Conservation (phyloP, 2,797 vertebrate genomes). For the Rhinogobio ventralis region DNA sequence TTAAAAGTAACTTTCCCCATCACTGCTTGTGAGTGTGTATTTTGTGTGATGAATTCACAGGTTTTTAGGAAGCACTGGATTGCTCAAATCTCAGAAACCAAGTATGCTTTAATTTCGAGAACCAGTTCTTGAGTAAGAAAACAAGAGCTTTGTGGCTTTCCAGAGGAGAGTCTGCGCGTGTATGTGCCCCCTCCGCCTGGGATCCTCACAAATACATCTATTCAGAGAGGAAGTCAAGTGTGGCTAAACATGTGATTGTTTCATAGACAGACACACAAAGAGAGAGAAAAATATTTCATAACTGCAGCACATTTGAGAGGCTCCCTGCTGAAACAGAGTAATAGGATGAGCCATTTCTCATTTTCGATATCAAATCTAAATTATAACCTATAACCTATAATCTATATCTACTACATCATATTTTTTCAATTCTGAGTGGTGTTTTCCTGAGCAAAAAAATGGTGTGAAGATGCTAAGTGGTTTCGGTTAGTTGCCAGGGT, state of each 20-base stretch:
- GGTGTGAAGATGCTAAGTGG: not conserved
- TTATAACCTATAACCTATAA: not conserved
- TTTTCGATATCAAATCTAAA: too few species aligned
- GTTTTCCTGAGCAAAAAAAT: not conserved
- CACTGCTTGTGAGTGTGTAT: not conserved
- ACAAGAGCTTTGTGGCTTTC: conserved; percentile 25
- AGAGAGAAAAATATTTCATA: conserved; percentile 17
- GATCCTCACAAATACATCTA: conserved; percentile 38
- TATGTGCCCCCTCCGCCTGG: conserved; percentile 23
- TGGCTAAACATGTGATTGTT: conserved; percentile 67
- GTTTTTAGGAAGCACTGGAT: conserved; percentile 55
- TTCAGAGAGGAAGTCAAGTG: conserved; percentile 66
- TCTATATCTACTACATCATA: not conserved
- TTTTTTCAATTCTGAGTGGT: not conserved
- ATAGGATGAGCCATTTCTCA: not conserved
- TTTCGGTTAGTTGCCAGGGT: not conserved
- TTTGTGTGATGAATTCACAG: conserved; percentile 18
- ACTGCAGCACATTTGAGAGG: conserved; percentile 25
- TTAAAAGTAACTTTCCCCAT: not conserved
- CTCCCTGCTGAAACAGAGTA: not conserved
- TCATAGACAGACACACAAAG: conserved; percentile 27
- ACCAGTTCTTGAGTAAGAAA: conserved; percentile 34
- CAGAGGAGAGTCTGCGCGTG: not conserved
- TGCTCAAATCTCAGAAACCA: not conserved
- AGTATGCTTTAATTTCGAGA: conserved; percentile 12